A percentile compares a stretch with the other conserved stretches of the same genome.
These are phyloP conservation scores for Podiceps cristatus DNA, from an alignment of 2,113 vertebrate genomes.

Conservation along the genomic window DNA sequence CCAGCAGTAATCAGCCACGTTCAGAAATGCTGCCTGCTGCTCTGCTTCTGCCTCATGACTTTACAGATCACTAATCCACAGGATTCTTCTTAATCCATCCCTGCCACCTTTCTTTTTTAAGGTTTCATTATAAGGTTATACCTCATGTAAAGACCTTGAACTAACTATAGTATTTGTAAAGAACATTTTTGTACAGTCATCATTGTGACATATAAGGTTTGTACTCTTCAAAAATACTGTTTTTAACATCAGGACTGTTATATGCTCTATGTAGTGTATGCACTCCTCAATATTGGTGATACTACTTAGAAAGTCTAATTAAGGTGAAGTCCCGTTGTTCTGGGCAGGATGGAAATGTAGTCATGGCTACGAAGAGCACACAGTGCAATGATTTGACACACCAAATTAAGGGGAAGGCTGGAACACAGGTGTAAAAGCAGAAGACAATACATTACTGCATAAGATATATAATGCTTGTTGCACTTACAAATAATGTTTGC, in stretches of 20 bases:
- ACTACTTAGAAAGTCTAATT: neutral
- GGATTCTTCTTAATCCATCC: slow-evolving; percentile 22
- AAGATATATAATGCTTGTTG: neutral
- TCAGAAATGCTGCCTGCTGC: neutral
- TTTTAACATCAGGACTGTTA: neutral
- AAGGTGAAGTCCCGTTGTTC: neutral
- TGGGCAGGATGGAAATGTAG: neutral
- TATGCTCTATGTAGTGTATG: neutral
- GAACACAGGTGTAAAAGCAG: neutral
- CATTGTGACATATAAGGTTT: neutral
- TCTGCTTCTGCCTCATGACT: slow-evolving; percentile 7
- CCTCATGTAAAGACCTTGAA: neutral
- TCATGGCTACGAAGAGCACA: rapidly evolving
- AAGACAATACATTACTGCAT: neutral
- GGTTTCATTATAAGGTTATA: neutral
- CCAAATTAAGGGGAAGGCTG: neutral
- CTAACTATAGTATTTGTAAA: neutral
- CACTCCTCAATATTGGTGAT: neutral
- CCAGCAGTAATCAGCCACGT: neutral
- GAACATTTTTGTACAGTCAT: neutral
- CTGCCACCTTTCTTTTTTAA: neutral
- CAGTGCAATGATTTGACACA: neutral
- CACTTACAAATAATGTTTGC: neutral
- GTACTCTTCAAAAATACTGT: neutral
- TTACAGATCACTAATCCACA: neutral